phyloP scores from a whole-genome alignment of 37 sponge, comb jelly and placozoan genomes.

The Hexactinellida sp. region DNA sequence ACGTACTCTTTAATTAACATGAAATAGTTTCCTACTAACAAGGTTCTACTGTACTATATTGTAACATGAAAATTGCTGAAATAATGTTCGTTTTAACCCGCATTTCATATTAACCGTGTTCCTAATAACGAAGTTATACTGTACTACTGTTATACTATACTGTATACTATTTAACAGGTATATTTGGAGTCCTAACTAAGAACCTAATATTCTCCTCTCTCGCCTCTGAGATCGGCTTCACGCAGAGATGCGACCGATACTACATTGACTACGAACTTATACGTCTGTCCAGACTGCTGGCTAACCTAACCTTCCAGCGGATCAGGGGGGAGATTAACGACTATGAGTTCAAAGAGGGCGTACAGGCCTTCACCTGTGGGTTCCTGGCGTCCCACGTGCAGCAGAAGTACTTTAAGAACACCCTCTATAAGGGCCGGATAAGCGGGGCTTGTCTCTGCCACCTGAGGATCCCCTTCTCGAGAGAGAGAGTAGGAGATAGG shows the following conservation, averaged over 20 bases:
- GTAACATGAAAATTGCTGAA: too few species aligned
- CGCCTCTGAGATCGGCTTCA: neutral
- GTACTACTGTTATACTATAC: too few species aligned
- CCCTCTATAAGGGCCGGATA: neutral
- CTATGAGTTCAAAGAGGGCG: neutral
- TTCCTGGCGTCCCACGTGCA: neutral
- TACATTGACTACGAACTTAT: neutral
- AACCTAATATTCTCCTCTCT: neutral
- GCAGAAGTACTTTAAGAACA: neutral
- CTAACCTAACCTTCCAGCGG: neutral
- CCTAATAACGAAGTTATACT: too few species aligned
- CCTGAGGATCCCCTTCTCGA: neutral
- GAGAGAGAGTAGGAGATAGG: neutral
- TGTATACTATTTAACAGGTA: too few species aligned
- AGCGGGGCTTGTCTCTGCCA: neutral
- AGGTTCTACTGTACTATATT: too few species aligned
- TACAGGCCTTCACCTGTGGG: neutral
- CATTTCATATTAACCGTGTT: too few species aligned
- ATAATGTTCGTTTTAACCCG: too few species aligned
- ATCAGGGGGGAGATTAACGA: neutral
- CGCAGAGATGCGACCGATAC: neutral
- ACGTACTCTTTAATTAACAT: too few species aligned
- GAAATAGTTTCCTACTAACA: too few species aligned
- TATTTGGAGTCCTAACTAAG: neutral
- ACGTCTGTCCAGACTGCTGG: neutral